phyloP scores from a whole-genome alignment of 2,888 invertebrate genomes.

The Priocnemis perturbator region DNA sequence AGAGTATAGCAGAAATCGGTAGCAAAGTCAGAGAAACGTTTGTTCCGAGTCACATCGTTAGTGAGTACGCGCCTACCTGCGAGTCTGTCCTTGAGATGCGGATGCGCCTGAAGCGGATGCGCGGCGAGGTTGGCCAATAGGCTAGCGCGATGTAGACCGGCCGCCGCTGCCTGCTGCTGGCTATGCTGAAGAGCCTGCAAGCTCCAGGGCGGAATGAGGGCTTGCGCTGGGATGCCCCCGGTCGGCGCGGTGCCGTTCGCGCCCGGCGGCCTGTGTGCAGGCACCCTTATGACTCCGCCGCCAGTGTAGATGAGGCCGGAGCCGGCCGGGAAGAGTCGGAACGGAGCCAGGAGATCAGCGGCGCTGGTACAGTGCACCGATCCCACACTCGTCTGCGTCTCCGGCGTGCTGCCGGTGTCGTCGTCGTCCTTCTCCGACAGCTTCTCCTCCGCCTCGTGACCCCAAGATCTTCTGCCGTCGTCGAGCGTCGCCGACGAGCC shows the following conservation, averaged over 20 bases:
- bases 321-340: constrained; percentile 65
- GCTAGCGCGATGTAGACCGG: constrained; percentile 70
- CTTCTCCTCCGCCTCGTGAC: constrained; percentile 66
- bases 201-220: constrained; percentile 59
- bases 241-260: constrained; percentile 70
- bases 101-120: constrained; percentile 72
- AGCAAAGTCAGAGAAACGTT: no score
- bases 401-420: constrained; percentile 68
- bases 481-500: constrained; percentile 58
- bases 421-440: constrained; percentile 71
- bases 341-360: constrained; percentile 64
- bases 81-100: constrained; percentile 72
- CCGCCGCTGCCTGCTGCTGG: constrained; percentile 69
- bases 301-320: constrained; percentile 75
- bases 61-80: constrained; percentile 59
- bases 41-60: no score
- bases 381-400: constrained; percentile 57
- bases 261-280: constrained; percentile 85
- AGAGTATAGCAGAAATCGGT: no score
- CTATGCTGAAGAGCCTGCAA: constrained; percentile 70
- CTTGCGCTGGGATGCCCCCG: constrained; percentile 60
- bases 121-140: constrained; percentile 72
- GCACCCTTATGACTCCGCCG: constrained; percentile 87
- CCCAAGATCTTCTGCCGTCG: constrained; percentile 70
- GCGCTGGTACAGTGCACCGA: constrained; percentile 56